Evolutionary conservation across 2,888 invertebrate species (phyloP).

Genomic region (Bugula neritina): DNA sequence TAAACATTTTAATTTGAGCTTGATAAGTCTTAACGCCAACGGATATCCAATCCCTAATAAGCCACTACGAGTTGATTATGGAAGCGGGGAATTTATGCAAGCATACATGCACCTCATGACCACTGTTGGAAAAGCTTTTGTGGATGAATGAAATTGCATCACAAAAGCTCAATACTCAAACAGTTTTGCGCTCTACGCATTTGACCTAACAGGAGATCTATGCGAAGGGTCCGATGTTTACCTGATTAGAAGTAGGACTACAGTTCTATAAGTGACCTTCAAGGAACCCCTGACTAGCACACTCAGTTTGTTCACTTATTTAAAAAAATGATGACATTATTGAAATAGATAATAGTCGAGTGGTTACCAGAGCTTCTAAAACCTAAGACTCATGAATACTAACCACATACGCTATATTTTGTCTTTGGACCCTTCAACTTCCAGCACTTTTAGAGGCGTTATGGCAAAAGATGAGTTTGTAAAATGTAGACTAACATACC

Average conservation of each 20-base stretch:
- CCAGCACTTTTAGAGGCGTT: not conserved
- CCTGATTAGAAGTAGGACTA: not conserved
- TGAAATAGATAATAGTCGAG: not conserved
- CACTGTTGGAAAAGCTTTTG: not conserved
- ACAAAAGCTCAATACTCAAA: not conserved
- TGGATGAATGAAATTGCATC: not conserved
- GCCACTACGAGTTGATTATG: not conserved
- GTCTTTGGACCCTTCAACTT: not conserved
- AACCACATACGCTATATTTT: not conserved
- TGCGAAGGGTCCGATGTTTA: not conserved
- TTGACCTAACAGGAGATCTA: not conserved
- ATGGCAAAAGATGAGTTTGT: not conserved
- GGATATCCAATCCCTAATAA: not conserved
- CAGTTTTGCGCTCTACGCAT: not conserved
- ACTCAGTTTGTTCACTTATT: not conserved
- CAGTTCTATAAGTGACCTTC: not conserved
- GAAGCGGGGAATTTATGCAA: not conserved
- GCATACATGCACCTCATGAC: not conserved
- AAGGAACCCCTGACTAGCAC: not conserved
- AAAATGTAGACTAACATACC: not conserved
- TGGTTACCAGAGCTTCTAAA: not conserved
- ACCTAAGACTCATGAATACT: not conserved
- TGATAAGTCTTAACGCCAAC: not conserved
- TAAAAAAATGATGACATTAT: not conserved
- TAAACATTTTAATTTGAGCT: not conserved